Evolutionary conservation across 2,113 vertebrate species (phyloP), one percentile per base, ranked within the genome.

Genomic region (Percina caprodes): DNA sequence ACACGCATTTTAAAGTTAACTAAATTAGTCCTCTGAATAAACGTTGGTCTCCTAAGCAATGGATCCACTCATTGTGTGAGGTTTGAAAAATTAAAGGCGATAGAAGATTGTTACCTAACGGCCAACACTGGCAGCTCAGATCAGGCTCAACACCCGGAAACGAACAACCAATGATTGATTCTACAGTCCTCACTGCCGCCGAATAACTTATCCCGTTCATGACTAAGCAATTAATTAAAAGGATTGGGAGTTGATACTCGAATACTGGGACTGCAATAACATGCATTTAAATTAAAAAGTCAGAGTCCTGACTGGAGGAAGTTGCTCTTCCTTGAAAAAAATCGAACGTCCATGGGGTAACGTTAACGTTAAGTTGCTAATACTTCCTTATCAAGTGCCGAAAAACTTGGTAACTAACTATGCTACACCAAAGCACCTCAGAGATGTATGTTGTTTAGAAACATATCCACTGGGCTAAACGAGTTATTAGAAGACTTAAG

Each of bases 141-240:
- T 54, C 84, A 62, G 26, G 16, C 67, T 77, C 83, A 16, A 88
- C 58, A 90, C 84, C 89, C 91, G 90, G 91, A 92, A 92, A 91
- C 83, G 67, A 84, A 52, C 55, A 11, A 69, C 69, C 72, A 74
- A 63, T 26, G 4, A 35, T 8, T 21, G 62, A 19, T 59, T n/a
- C 23, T 15, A 10, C 21, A 52, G 62, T 74, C 4, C n/a, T 59
- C 56, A n/a, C 48, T 24, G 11, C 35, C 8, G 55, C 69, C 33
- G 0, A 8, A 52, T 6, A 86, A 88, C 59, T 86, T 16, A 4
- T 1, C 18, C 2, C 39, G 39, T 11, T 42, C 39, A 33, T 5
- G 26, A 74, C 60, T 63, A 13, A 3, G 5, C 19, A 24, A 66
- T 16, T 48, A 39, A 35, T 16, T 14, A 13, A 13, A 52, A 16